Evolutionary conservation across 2,113 vertebrate species (phyloP).

Genomic region (Myotis lucifugus): DNA sequence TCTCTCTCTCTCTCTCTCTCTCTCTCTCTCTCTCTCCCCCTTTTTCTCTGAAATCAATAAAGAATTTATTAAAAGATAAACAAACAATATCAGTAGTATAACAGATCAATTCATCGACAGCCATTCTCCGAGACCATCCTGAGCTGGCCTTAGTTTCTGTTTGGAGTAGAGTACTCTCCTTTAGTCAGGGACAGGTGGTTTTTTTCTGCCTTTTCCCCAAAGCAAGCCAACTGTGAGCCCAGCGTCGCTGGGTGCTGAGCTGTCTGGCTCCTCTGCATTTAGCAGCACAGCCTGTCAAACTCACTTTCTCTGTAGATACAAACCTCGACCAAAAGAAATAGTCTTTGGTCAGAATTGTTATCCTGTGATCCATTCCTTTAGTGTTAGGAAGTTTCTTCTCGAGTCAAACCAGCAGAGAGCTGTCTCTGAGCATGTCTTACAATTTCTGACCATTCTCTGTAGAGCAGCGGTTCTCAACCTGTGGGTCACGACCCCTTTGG

Average conservation of each 20-base stretch:
- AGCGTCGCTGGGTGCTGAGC: neutral
- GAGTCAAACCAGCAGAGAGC: conserved; percentile 51
- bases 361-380: conserved; percentile 32
- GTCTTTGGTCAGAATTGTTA: neutral
- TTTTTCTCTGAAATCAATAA: too few relatives aligned
- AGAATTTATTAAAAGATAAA: too few relatives aligned
- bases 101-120: neutral
- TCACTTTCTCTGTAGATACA: neutral
- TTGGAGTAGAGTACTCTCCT: neutral
- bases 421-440: neutral
- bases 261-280: neutral
- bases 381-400: conserved; percentile 43
- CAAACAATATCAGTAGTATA: neutral
- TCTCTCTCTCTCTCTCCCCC: too few relatives aligned
- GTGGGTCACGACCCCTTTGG: too few relatives aligned
- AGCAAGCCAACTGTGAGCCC: neutral
- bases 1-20: too few relatives aligned
- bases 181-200: neutral
- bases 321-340: neutral
- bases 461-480: neutral
- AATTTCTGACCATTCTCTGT: neutral
- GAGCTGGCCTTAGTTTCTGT: neutral
- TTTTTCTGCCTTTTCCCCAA: neutral
- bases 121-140: neutral
- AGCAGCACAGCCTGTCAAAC: neutral